These are phyloP conservation scores for Siphamia tubifer DNA, from an alignment of 2,113 vertebrate species.

Conservation along the genomic window DNA sequence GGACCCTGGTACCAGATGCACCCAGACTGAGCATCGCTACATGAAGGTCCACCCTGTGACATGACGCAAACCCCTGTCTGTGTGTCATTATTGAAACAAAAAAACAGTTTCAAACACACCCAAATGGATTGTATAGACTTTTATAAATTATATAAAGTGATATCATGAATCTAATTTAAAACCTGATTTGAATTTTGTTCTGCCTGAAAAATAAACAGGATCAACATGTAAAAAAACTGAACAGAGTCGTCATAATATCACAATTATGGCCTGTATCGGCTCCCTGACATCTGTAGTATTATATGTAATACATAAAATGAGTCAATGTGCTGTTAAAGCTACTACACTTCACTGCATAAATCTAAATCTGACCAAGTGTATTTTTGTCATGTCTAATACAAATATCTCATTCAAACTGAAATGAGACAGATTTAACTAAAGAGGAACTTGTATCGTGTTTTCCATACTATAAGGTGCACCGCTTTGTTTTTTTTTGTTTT, in stretches of 20 bases:
- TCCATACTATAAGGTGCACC: too few species aligned
- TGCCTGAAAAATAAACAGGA: neutral
- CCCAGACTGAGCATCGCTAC: constrained; percentile 83
- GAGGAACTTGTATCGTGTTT: too few species aligned
- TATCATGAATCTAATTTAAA: constrained; percentile 18
- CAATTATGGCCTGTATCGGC: neutral
- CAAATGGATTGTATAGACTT: constrained; percentile 11
- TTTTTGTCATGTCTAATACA: too few species aligned
- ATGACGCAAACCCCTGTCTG: too few species aligned
- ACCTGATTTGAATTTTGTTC: neutral
- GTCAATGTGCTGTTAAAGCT: neutral
- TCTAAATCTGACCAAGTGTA: too few species aligned
- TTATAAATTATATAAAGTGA: constrained; percentile 17
- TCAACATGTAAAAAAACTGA: neutral
- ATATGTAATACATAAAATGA: constrained; percentile 5
- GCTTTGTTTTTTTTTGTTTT: too few species aligned
- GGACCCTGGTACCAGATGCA: constrained; percentile 65
- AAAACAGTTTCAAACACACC: constrained; percentile 19
- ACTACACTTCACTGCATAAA: too few species aligned
- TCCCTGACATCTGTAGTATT: neutral
- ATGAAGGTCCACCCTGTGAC: constrained; percentile 59
- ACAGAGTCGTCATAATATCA: neutral
- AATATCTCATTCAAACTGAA: too few species aligned
- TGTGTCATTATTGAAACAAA: too few species aligned
- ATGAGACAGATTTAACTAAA: too few species aligned